A percentile compares a stretch with the other conserved stretches of the same genome.
Conservation (phyloP, 2,797 vertebrate species). For the Chelonia mydas region DNA sequence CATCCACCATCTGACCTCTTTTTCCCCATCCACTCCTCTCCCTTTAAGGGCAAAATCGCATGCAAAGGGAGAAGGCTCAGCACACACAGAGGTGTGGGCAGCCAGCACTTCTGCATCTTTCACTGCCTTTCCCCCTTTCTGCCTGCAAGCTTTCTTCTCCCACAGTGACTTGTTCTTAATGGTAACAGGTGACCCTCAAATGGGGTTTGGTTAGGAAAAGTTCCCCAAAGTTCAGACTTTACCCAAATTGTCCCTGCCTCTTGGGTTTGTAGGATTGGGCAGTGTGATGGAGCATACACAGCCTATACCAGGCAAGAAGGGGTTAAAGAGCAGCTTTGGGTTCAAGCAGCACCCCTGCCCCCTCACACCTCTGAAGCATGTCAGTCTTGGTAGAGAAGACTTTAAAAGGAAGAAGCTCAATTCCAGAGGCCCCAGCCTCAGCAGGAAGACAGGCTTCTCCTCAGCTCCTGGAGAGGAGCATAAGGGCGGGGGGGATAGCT, state of each 20-base stretch:
- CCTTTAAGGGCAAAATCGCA: neutral
- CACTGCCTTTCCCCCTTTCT: neutral
- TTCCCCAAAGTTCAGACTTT: neutral
- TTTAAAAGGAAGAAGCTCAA: neutral
- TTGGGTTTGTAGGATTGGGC: neutral
- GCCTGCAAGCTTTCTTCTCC: neutral
- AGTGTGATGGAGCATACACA: neutral
- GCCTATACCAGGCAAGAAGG: neutral
- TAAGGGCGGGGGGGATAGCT: no score
- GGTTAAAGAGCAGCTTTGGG: neutral
- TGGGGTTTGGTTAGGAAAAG: neutral
- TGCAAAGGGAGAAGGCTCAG: neutral
- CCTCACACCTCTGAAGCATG: neutral
- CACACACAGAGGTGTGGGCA: neutral
- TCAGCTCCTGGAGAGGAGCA: neutral
- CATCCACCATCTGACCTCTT: neutral
- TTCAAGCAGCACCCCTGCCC: neutral
- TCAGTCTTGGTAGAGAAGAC: neutral
- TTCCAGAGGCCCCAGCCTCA: neutral
- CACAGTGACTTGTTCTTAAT: neutral
- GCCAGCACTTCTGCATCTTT: neutral
- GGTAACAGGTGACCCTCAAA: neutral
- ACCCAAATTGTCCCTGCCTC: neutral
- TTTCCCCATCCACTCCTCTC: neutral
- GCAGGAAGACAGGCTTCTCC: neutral